Percentiles rank a stretch among this genome's conserved stretches.
These are phyloP conservation scores for Telmatochromis sp. DNA, from an alignment of 2,113 vertebrate species.

Conservation along the genomic window DNA sequence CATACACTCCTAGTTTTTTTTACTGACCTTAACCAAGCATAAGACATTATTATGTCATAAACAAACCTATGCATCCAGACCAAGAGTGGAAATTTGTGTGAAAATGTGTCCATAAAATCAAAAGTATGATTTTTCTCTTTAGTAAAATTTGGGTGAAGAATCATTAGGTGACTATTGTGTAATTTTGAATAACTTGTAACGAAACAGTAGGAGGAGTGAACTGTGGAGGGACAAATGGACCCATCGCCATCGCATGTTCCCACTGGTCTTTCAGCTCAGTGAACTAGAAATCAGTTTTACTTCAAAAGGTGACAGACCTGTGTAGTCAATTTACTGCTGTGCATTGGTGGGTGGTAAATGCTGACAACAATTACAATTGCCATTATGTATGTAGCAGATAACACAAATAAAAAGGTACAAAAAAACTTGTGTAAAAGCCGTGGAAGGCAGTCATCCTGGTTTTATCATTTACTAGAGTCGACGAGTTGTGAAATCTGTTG, in stretches of 20 bases:
- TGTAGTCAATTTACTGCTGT: background rate
- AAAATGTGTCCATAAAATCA: background rate
- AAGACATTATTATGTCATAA: background rate
- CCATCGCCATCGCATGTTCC: background rate
- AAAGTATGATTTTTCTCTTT: background rate
- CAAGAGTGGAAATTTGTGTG: background rate
- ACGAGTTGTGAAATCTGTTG: background rate
- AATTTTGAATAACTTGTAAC: background rate
- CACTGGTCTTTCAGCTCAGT: background rate
- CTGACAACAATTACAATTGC: background rate
- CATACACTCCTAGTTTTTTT: background rate
- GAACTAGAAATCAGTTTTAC: background rate
- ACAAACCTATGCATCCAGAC: background rate
- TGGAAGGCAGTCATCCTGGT: background rate
- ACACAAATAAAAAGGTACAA: background rate
- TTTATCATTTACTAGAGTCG: background rate
- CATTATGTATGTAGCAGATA: background rate
- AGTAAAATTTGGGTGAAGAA: background rate
- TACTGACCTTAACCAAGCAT: background rate
- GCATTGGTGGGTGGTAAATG: background rate
- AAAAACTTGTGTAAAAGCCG: background rate
- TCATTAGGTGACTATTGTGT: background rate
- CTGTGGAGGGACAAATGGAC: background rate
- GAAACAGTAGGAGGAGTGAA: background rate
- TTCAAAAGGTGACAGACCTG: background rate